Conservation (phyloP, 2,113 vertebrate species). For the Camarhynchus parvulus region DNA sequence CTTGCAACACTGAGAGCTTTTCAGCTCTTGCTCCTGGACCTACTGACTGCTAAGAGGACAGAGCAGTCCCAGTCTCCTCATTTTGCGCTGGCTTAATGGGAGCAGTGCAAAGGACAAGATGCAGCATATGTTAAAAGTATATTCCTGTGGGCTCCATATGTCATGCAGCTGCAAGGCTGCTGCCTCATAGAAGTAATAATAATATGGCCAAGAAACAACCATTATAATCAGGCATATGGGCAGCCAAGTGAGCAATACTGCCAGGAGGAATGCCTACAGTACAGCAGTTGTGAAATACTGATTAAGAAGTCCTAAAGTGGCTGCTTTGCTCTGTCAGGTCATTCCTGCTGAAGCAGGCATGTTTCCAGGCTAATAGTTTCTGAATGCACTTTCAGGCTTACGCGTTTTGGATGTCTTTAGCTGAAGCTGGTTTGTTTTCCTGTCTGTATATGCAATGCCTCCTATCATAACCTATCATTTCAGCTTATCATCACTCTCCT, state of each 20-base stretch:
- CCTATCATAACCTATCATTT: neutral
- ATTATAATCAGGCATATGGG: neutral
- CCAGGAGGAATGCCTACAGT: conserved; percentile 1
- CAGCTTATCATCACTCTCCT: neutral
- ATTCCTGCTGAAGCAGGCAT: conserved; percentile 11
- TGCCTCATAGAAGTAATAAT: neutral
- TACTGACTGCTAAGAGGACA: neutral
- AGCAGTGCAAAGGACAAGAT: neutral
- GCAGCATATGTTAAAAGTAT: neutral
- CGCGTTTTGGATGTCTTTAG: neutral
- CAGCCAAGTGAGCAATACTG: neutral
- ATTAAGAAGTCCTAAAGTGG: neutral
- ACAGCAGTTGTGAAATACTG: conserved; percentile 9
- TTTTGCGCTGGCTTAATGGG: neutral
- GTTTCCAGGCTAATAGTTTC: conserved; percentile 2
- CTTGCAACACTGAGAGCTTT: neutral
- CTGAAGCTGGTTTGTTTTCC: neutral
- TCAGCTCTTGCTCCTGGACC: neutral
- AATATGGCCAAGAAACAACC: neutral
- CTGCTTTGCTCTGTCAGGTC: neutral
- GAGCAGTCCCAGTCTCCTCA: neutral
- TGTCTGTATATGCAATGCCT: neutral
- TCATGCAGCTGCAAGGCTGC: neutral
- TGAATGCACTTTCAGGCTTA: neutral
- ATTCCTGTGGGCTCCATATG: neutral